Conservation (phyloP, 2,797 vertebrate genomes). For the Syngnathus acus region DNA sequence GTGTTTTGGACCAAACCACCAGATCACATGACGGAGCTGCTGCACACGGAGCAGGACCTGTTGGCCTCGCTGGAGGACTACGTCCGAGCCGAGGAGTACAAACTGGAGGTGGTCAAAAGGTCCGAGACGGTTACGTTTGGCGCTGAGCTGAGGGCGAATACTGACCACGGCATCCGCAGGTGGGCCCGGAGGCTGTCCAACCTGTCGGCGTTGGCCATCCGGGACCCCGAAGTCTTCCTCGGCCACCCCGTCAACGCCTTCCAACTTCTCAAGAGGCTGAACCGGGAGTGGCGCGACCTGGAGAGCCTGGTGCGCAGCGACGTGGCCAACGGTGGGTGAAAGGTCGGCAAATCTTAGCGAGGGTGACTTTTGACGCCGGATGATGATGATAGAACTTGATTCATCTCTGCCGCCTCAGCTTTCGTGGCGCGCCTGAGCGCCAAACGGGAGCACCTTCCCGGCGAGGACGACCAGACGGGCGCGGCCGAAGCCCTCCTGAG, state of each 20-base stretch:
- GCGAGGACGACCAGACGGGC: constrained; percentile 92
- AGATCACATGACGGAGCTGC: constrained; percentile 97
- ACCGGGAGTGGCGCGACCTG: constrained; percentile 89
- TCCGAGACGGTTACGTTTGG: constrained; percentile 45
- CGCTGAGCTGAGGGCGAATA: too few relatives aligned
- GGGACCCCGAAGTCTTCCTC: constrained; percentile 92
- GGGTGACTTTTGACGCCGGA: too few relatives aligned
- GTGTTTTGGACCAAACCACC: neutral
- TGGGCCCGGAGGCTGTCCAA: constrained; percentile 91
- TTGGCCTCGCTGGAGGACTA: constrained; percentile 94
- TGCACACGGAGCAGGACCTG: constrained; percentile 92
- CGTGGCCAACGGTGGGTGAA: constrained; percentile 76
- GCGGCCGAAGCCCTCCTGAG: constrained; percentile 92
- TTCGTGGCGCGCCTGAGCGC: constrained; percentile 96
- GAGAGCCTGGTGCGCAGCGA: constrained; percentile 91
- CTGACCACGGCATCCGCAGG: constrained; percentile 47
- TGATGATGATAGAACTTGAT: too few relatives aligned
- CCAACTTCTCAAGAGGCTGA: constrained; percentile 93
- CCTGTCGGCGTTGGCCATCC: constrained; percentile 76
- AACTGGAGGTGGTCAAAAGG: constrained; percentile 87
- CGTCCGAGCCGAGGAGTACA: constrained; percentile 89
- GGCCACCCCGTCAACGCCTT: constrained; percentile 97
- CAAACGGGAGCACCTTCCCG: constrained; percentile 88
- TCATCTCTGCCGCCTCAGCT: constrained; percentile 53
- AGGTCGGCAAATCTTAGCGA: too few relatives aligned